phyloP scores from a whole-genome alignment of 2,888 invertebrate species.

The Dysmachus trigonus region DNA sequence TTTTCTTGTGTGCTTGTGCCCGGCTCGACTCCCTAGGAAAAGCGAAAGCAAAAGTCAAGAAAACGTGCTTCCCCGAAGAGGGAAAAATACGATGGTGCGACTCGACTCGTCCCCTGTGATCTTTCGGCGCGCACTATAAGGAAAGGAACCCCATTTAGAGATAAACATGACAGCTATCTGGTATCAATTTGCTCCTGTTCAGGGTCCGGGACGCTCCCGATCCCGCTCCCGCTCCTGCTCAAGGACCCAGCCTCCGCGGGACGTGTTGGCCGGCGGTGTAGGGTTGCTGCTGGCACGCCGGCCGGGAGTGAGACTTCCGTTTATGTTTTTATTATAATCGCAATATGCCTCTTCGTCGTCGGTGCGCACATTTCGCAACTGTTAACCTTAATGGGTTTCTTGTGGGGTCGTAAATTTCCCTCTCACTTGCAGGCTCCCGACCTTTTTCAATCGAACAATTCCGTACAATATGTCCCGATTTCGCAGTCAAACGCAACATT shows the following conservation, averaged over 20 bases:
- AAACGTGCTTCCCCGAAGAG: neutral
- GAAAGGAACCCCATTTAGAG: constrained; percentile 34
- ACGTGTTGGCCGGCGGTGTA: neutral
- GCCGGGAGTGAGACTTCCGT: constrained; percentile 29
- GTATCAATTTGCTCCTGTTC: constrained; percentile 36
- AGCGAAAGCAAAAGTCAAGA: constrained; percentile 40
- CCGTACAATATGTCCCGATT: constrained; percentile 40
- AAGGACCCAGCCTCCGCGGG: too few relatives aligned
- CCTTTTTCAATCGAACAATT: constrained; percentile 49
- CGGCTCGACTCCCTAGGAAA: neutral
- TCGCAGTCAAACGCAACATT: constrained; percentile 43
- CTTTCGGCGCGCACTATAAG: neutral
- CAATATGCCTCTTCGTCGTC: neutral
- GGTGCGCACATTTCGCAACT: constrained; percentile 51
- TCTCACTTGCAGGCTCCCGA: constrained; percentile 44
- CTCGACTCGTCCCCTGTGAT: neutral
- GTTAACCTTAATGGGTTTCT: constrained; percentile 54
- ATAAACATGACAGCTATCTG: constrained; percentile 44
- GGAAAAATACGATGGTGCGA: neutral
- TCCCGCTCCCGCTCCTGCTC: too few relatives aligned
- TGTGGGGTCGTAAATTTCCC: constrained; percentile 55
- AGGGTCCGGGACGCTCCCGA: neutral
- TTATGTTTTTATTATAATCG: constrained; percentile 47
- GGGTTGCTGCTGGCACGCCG: neutral
- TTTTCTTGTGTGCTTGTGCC: constrained; percentile 21